These are phyloP conservation scores for Percopsis transmontana DNA, from an alignment of 2,113 vertebrate genomes.

Conservation along the genomic window DNA sequence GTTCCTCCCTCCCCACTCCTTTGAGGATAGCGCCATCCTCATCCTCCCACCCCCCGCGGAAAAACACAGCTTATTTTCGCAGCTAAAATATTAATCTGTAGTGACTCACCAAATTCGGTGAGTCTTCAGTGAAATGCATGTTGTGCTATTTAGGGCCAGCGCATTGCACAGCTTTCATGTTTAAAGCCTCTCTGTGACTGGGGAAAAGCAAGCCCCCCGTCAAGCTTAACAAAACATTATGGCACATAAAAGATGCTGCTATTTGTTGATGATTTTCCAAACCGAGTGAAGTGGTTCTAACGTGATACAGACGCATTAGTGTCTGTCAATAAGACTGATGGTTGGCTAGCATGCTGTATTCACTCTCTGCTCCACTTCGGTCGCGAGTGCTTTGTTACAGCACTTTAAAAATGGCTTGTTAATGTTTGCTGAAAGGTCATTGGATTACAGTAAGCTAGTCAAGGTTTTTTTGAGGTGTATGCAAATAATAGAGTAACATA, in stretches of 20 bases:
- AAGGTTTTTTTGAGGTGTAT: not conserved
- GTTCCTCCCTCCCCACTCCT: slow-evolving; percentile 24
- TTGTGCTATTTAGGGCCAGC: slow-evolving; percentile 6
- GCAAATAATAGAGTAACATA: too few relatives aligned
- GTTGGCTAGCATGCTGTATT: not conserved
- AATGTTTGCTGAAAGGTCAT: not conserved
- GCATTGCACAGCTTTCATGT: slow-evolving; percentile 25
- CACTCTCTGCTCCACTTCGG: not conserved
- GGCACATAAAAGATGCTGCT: slow-evolving; percentile 26
- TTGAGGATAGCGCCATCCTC: slow-evolving; percentile 61
- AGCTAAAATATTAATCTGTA: slow-evolving; percentile 77
- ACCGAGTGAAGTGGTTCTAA: not conserved
- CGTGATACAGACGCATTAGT: not conserved
- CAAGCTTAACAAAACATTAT: slow-evolving; percentile 29
- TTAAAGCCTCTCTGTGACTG: slow-evolving; percentile 24
- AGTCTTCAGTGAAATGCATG: slow-evolving; percentile 45
- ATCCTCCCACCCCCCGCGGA: not conserved
- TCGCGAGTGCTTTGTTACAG: not conserved
- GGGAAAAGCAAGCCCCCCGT: slow-evolving; percentile 16
- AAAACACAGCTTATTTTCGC: slow-evolving; percentile 74
- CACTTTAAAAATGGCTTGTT: not conserved
- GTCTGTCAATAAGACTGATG: not conserved
- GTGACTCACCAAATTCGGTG: slow-evolving; percentile 72
- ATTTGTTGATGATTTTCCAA: slow-evolving; percentile 19
- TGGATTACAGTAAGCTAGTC: not conserved